Base-by-base conservation (phyloP, 2,113 vertebrate species). In the Hymenochirus boettgeri region DNA sequence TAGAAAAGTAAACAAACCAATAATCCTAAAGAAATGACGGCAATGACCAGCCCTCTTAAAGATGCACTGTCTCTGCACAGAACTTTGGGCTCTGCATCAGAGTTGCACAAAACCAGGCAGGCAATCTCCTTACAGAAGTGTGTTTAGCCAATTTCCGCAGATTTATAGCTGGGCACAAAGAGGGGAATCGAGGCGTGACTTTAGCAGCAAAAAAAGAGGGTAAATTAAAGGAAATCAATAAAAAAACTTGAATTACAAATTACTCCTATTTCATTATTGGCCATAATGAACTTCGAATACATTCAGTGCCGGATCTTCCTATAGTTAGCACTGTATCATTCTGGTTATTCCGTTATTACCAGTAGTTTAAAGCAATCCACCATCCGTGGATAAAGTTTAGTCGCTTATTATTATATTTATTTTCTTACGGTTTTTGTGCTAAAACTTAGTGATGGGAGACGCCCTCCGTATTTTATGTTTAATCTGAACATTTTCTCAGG, bases 401-500 rank as follows among this genome's bases (percentile, higher is more conserved):
- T n/a, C n/a, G n/a, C n/a, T n/a, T n/a, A n/a, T n/a, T n/a, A 31
- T 31, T 9, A 31, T 31, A 4, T 31, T 31, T 31, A 31, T 31
- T 31, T 31, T 31, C 29, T 31, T 5, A 31, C 4, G 29, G 29
- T 5, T 85, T 89, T 85, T 83, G 83, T 88, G 83, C 83, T 86
- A 83, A 79, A 84, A 78, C 62, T 79, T 77, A 77, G 69, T 80
- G 83, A 84, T 75, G 81, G 73, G 78, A 85, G 81, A 26, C 25
- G 23, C 83, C 88, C 83, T 85, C 58, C 84, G 52, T 66, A 58
- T 73, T 85, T 86, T 80, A 77, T 78, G 86, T 85, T 59, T 84
- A 78, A 80, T 87, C 76, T 78, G 80, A 84, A 84, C 85, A 82
- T 89, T 86, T 89, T 67, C 88, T 87, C 89, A 87, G 89, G 86